Evolutionary conservation across 2,113 vertebrate species (phyloP), one percentile per base, ranked within the genome.

Genomic region (Cepphus grylle): DNA sequence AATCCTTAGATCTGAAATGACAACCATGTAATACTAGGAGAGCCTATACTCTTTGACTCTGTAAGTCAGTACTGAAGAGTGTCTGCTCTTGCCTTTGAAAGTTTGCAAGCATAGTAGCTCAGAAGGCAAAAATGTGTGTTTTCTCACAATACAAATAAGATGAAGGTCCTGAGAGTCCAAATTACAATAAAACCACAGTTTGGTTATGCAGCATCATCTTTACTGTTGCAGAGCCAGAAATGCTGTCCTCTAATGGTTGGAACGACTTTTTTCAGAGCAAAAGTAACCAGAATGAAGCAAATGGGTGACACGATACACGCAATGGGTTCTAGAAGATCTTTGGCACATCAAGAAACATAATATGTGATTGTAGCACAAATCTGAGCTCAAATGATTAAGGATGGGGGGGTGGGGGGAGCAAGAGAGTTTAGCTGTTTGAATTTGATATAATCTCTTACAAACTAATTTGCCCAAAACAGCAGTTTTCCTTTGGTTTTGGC

Each of bases 321-420:
- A 1, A 26, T 14, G 10, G 15, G 6, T 65, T 92, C 59, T 49
- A 47, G 73, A 80, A 69, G 58, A 69, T 43, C 20, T 62, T 85
- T 77, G n/a, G 23, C 50, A 36, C n/a, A 15, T 72, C 29, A 58
- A 72, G 43, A 80, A 90, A 67, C n/a, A 27, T 3, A 42, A 47
- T 50, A 32, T 29, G 36, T 5, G n/a, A 43, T 13, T 40, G 30
- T 30, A 85, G 59, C 12, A 88, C 10, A 52, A 59, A 43, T 59
- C 16, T 58, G n/a, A 91, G 49, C 38, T 93, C 6, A 63, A 78
- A 63, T 90, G 25, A 52, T 71, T 81, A 72, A 56, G n/a, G 43
- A 32, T 2, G 47, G 23, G 34, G 34, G 14, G 45, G 11, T 5
- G 9, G 12, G 4, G 27, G 2, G 2, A 7, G 22, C 12, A 32